Percentiles rank a stretch among this genome's conserved stretches.
These are phyloP conservation scores for Tauraco erythrolophus DNA, from an alignment of 2,113 vertebrate species.

Conservation along the genomic window DNA sequence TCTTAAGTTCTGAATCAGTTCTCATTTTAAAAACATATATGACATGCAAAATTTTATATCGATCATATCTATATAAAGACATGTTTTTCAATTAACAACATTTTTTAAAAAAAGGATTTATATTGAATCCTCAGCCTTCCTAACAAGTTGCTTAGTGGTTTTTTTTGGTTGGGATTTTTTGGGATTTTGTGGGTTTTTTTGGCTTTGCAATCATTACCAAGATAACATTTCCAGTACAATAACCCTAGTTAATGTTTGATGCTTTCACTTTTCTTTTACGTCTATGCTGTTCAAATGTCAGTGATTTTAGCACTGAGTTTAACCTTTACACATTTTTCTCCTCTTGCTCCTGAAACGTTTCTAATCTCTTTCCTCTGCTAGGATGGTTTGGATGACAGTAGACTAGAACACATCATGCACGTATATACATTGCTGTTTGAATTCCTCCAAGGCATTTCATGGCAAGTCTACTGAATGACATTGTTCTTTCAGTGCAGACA, in stretches of 20 bases:
- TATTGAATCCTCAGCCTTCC: not conserved
- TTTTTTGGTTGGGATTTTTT: not conserved
- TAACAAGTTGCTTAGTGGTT: not conserved
- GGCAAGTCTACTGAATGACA: not conserved
- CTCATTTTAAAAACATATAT: not conserved
- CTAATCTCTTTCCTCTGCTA: conserved; percentile 7
- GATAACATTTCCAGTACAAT: conserved; percentile 60
- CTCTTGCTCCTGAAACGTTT: conserved; percentile 39
- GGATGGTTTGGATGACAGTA: not conserved
- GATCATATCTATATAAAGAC: not conserved
- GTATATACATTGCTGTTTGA: not conserved
- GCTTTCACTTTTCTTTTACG: conserved; percentile 53
- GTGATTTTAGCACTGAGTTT: conserved; percentile 69
- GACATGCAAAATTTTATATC: not conserved
- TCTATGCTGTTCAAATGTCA: conserved; percentile 74
- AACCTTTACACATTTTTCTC: conserved; percentile 64
- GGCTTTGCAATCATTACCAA: conserved; percentile 20
- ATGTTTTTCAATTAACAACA: conserved; percentile 4
- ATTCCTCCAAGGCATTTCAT: conserved; percentile 30
- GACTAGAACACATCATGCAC: not conserved
- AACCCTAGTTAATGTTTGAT: conserved; percentile 30
- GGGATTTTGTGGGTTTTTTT: not conserved
- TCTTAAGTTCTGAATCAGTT: conserved; percentile 12
- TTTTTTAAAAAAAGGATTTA: not conserved
- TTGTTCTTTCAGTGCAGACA: not conserved